Percentiles rank a stretch among this genome's conserved stretches.
phyloP scores from a whole-genome alignment of 2,888 invertebrate species.

The Netelia fuscicornis region DNA sequence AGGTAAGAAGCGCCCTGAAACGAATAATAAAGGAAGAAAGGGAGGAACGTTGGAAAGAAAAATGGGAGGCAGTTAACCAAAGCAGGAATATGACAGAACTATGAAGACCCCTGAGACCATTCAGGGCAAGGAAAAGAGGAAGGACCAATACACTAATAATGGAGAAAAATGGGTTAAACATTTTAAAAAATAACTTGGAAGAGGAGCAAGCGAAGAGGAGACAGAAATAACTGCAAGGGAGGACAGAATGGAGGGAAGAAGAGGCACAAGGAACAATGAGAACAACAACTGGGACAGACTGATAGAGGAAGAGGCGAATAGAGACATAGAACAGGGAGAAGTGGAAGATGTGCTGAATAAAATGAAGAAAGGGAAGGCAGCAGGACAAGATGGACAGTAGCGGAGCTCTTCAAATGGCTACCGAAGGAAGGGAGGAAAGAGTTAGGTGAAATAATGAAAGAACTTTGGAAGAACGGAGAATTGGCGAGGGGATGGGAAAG shows the following conservation, averaged over 20 bases:
- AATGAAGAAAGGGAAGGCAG: conserved; percentile 38
- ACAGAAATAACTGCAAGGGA: background rate
- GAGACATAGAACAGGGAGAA: background rate
- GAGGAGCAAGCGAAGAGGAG: no score
- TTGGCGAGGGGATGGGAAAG: background rate
- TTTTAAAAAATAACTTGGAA: background rate
- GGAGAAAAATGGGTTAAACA: background rate
- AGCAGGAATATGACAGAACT: background rate
- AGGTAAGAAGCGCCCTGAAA: background rate
- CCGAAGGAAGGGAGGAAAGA: background rate
- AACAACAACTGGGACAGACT: background rate
- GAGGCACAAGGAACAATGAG: background rate
- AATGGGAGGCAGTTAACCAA: no score
- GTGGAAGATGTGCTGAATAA: background rate
- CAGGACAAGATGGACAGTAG: conserved; percentile 37
- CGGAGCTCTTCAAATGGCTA: conserved; percentile 27
- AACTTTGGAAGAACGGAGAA: conserved; percentile 21
- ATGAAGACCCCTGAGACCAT: background rate
- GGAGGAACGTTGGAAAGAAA: background rate
- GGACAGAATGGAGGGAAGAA: background rate
- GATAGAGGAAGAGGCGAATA: conserved; percentile 5
- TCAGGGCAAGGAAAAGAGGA: background rate
- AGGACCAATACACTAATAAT: background rate
- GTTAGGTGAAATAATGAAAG: conserved; percentile 12
- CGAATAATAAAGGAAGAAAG: background rate